Evolutionary conservation across 2,888 invertebrate species (phyloP).

Genomic region (Pyrocoelia pectoralis): DNA sequence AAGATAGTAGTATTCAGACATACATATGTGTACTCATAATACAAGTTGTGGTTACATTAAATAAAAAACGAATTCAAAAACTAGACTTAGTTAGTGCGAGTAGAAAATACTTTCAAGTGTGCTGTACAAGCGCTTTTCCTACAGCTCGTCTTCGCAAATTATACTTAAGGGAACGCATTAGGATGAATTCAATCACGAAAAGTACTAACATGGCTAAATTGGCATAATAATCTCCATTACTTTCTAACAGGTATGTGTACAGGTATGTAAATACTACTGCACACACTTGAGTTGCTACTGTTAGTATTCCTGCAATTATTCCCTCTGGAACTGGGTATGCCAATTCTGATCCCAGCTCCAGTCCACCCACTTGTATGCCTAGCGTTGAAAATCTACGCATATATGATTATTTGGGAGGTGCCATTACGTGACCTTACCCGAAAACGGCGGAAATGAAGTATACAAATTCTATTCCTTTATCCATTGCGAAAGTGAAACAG

Average conservation of each 20-base stretch:
- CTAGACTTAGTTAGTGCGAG: no score
- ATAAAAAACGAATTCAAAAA: no score
- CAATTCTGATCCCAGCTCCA: constrained; percentile 96
- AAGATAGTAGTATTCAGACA: no score
- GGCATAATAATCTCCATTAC: constrained; percentile 69
- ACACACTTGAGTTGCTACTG: constrained; percentile 86
- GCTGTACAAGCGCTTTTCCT: no score
- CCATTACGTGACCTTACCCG: constrained; percentile 71
- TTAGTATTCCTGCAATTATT: constrained; percentile 94
- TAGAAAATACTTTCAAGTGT: no score
- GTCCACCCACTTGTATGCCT: constrained; percentile 97
- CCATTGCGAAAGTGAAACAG: constrained; percentile 88
- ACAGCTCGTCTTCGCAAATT: constrained; percentile 2
- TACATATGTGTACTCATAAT: no score
- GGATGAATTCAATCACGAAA: constrained; percentile 6
- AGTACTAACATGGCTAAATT: constrained; percentile 10
- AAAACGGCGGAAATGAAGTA: constrained; percentile 86
- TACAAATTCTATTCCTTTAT: constrained; percentile 80
- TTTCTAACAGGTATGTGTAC: constrained; percentile 73
- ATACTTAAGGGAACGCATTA: constrained; percentile 4
- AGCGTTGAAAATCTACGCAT: constrained; percentile 95
- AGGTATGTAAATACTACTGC: constrained; percentile 83
- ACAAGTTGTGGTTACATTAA: no score
- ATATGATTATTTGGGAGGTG: constrained; percentile 3
- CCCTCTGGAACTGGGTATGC: constrained; percentile 98